A percentile compares a stretch with the other conserved stretches of the same genome.
phyloP scores from a whole-genome alignment of 1,140 invertebrate genomes.

The Ips typographus region DNA sequence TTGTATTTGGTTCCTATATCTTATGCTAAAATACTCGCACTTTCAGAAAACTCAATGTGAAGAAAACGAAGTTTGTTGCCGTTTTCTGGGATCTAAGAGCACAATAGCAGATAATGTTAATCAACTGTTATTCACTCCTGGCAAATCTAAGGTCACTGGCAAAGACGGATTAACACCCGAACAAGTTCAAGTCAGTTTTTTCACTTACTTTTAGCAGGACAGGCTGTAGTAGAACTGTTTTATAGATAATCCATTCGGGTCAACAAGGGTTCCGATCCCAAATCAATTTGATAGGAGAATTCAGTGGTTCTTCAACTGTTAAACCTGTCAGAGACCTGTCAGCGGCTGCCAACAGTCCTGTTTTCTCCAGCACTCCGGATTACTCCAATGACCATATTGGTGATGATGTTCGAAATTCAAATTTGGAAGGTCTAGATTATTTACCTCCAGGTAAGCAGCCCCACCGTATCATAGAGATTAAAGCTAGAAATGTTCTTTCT shows the following conservation, averaged over 20 bases:
- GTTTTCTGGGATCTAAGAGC: constrained; percentile 43
- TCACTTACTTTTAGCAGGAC: neutral
- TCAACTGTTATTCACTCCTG: constrained; percentile 25
- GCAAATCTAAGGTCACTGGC: constrained; percentile 39
- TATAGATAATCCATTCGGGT: constrained; percentile 21
- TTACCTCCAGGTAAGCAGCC: constrained; percentile 39
- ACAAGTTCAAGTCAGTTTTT: constrained; percentile 36
- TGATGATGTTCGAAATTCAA: constrained; percentile 45
- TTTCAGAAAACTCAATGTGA: constrained; percentile 52
- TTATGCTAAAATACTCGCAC: too few species aligned
- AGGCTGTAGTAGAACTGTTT: neutral
- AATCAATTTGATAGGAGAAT: constrained; percentile 35
- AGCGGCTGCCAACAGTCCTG: constrained; percentile 24
- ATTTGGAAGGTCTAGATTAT: constrained; percentile 47
- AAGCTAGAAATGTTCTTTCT: neutral
- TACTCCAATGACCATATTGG: constrained; percentile 46
- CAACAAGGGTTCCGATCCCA: constrained; percentile 34
- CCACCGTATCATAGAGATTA: too few species aligned
- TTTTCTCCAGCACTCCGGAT: constrained; percentile 46
- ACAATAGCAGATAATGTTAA: constrained; percentile 12
- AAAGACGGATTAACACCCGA: constrained; percentile 39
- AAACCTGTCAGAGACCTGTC: constrained; percentile 39
- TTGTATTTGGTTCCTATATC: too few species aligned
- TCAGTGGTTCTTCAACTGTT: constrained; percentile 31
- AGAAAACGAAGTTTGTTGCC: constrained; percentile 56